Evolutionary conservation across 2,888 invertebrate species (phyloP).

Genomic region (Linnaemya vulpina): DNA sequence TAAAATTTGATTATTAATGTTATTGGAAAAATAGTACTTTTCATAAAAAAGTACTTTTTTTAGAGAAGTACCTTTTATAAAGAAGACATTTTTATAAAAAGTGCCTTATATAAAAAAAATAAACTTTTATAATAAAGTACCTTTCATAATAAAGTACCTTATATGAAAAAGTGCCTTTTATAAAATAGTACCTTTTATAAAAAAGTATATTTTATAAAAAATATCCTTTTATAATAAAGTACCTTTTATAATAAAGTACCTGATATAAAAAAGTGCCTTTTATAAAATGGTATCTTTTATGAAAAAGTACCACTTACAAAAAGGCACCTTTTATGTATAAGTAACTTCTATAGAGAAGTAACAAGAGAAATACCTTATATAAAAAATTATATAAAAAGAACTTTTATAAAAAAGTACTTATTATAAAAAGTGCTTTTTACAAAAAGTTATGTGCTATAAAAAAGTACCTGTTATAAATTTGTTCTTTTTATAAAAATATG

Average conservation of each 20-base stretch:
- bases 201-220: background rate
- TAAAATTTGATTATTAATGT: too few relatives aligned
- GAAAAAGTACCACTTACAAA: background rate
- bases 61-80: too few relatives aligned
- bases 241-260: background rate
- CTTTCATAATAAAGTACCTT: too few relatives aligned
- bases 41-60: too few relatives aligned
- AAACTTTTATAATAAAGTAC: too few relatives aligned
- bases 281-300: background rate
- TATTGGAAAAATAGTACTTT: too few relatives aligned
- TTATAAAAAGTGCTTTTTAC: background rate
- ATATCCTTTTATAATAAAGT: background rate
- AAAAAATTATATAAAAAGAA: background rate
- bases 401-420: background rate
- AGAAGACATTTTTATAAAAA: too few relatives aligned
- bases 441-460: background rate
- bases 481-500: background rate
- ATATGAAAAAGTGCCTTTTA: background rate
- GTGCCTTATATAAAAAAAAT: too few relatives aligned
- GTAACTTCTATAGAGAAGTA: too few relatives aligned
- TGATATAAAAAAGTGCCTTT: background rate
- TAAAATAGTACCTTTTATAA: background rate
- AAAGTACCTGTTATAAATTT: background rate
- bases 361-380: background rate
- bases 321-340: background rate